Percentiles rank a stretch among this genome's conserved stretches.
Evolutionary conservation across 2,888 invertebrate genomes (phyloP).

Genomic region (Xanthorhoe spadicearia): DNA sequence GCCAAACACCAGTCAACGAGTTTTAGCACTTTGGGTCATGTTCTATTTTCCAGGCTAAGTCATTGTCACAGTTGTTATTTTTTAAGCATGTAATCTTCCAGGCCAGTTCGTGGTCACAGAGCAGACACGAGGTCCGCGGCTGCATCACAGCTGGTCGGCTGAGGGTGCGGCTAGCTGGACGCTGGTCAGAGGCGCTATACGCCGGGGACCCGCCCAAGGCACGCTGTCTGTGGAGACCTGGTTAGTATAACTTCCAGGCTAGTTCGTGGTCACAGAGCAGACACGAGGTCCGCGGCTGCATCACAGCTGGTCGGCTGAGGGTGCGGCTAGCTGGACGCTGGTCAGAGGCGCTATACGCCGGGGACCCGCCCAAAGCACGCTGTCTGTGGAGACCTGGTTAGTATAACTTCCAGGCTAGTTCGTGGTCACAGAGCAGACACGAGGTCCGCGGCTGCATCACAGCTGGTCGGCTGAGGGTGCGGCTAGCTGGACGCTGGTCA

Average conservation of each 20-base stretch:
- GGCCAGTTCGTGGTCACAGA: constrained; percentile 92
- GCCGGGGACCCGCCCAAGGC: constrained; percentile 90
- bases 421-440: constrained; percentile 91
- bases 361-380: constrained; percentile 88
- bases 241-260: constrained; percentile 86
- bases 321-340: constrained; percentile 90
- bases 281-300: constrained; percentile 90
- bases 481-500: constrained; percentile 92
- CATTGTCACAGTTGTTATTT: no score
- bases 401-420: constrained; percentile 87
- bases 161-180: constrained; percentile 87
- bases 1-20: no score
- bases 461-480: constrained; percentile 81
- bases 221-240: constrained; percentile 84
- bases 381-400: constrained; percentile 84
- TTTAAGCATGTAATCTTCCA: no score
- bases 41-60: no score
- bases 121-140: constrained; percentile 91
- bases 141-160: constrained; percentile 83
- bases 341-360: constrained; percentile 92
- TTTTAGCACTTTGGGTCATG: no score
- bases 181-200: constrained; percentile 93
- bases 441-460: constrained; percentile 90
- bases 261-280: constrained; percentile 91
- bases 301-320: constrained; percentile 83